These are phyloP conservation scores for Drosophila ustulata DNA, from an alignment of 2,888 invertebrate species.

Conservation along the genomic window DNA sequence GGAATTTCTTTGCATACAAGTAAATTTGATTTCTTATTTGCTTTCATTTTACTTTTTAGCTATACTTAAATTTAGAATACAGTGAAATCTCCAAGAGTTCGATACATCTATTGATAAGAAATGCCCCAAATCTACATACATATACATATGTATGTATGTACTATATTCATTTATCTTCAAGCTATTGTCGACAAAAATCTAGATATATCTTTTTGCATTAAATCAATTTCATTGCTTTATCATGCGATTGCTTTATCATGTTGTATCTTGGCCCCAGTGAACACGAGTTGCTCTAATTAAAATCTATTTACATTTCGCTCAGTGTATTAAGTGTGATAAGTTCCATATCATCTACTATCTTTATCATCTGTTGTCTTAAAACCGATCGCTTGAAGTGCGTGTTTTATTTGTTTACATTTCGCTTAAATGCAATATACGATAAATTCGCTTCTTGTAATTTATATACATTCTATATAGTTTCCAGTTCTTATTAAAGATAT, in stretches of 20 bases:
- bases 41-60: conserved; percentile 22
- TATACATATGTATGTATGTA: background rate
- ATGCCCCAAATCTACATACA: background rate
- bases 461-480: too few relatives aligned
- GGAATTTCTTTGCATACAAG: conserved; percentile 42
- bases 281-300: conserved; percentile 1
- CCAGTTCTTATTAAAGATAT: too few relatives aligned
- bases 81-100: conserved; percentile 35
- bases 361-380: background rate
- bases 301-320: background rate
- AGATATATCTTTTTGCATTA: background rate
- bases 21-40: conserved; percentile 35
- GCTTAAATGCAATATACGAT: background rate
- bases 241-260: background rate
- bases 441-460: background rate
- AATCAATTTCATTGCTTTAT: background rate
- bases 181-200: background rate
- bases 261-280: background rate
- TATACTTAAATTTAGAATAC: conserved; percentile 64
- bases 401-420: background rate
- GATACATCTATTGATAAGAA: conserved; percentile 29
- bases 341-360: background rate
- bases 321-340: conserved; percentile 1
- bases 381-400: background rate
- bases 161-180: background rate